Conservation (phyloP, 92 coral and sea anemone genomes). For the Epizoanthus rinbou region DNA sequence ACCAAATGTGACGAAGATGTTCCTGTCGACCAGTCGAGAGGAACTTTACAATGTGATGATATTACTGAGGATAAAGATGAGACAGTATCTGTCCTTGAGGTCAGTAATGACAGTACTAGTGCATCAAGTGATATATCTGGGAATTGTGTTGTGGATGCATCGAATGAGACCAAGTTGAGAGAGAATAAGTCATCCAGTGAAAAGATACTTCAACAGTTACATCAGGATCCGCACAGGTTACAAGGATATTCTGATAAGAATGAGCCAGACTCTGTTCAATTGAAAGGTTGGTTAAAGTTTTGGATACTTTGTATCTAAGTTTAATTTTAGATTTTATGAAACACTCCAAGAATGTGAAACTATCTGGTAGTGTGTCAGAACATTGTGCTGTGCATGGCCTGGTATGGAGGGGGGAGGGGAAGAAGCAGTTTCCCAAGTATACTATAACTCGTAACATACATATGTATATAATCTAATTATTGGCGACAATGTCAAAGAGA, state of each 20-base stretch:
- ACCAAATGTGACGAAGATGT: not conserved
- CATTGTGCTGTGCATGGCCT: no score
- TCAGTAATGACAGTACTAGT: not conserved
- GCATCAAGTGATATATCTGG: not conserved
- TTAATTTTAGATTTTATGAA: no score
- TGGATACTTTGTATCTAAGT: no score
- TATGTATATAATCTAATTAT: no score
- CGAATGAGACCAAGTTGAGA: not conserved
- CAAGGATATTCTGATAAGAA: not conserved
- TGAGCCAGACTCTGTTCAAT: not conserved
- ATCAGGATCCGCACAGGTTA: not conserved
- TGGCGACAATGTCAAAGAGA: no score
- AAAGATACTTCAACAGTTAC: not conserved
- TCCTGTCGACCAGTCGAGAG: not conserved
- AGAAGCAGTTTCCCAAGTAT: no score
- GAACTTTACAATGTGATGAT: conserved; percentile 7
- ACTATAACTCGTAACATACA: no score
- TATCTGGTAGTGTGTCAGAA: no score
- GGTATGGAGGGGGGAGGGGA: no score
- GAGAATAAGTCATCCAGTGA: not conserved
- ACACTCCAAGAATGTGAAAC: no score
- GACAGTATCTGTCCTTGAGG: not conserved
- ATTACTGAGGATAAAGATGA: not conserved
- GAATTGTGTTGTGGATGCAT: not conserved
- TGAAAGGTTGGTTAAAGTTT: not conserved